phyloP scores from a whole-genome alignment of 1,140 invertebrate species.

The Penaeus chinensis region DNA sequence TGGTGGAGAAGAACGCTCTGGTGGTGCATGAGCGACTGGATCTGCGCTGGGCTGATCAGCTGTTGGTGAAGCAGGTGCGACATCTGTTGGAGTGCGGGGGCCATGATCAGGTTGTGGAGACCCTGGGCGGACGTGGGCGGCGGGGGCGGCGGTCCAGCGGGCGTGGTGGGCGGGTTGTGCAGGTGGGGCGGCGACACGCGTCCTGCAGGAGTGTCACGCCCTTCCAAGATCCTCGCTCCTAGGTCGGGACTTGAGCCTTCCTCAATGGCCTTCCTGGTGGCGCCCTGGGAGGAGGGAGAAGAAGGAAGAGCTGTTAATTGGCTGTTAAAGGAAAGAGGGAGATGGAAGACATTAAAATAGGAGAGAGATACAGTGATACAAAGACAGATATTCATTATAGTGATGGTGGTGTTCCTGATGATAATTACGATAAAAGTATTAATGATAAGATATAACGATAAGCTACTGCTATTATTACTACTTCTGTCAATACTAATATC shows the following conservation, averaged over 20 bases:
- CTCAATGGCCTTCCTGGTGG: background rate
- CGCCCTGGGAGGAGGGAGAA: background rate
- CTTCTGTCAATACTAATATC: no score
- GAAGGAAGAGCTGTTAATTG: no score
- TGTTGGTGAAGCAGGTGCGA: constrained; percentile 58
- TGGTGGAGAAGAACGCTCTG: constrained; percentile 55
- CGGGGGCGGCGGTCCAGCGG: constrained; percentile 12
- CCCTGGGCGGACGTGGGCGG: constrained; percentile 46
- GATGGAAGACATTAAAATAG: no score
- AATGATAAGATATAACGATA: no score
- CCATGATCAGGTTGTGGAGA: constrained; percentile 62
- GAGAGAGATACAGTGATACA: no score
- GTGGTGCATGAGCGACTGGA: constrained; percentile 62
- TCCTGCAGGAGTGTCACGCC: constrained; percentile 3
- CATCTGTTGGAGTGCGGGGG: constrained; percentile 58
- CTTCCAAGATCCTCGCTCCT: background rate
- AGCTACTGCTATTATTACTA: no score
- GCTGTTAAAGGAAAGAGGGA: no score
- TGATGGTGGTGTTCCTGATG: no score
- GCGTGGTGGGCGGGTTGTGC: constrained; percentile 35
- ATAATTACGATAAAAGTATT: no score
- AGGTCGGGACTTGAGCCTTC: constrained; percentile 3
- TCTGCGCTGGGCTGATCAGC: constrained; percentile 58
- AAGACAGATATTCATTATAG: no score
- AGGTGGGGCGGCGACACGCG: constrained; percentile 24